Evolutionary conservation across 2,797 vertebrate species (phyloP), one percentile per base, ranked within the genome.

Genomic region (Limnodromus scolopaceus): DNA sequence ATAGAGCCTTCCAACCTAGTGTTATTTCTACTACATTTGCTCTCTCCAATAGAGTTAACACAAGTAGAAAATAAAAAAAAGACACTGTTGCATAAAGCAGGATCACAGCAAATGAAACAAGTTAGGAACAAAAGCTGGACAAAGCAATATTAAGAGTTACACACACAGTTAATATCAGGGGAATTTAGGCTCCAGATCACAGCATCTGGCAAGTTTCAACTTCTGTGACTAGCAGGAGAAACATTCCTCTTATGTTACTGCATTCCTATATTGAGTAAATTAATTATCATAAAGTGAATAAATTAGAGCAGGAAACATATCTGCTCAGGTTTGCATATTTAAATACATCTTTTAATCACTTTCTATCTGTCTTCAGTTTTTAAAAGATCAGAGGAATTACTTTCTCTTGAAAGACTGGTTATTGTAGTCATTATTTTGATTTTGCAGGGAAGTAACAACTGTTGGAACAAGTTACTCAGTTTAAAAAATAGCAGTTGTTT

Each of bases 151-250:
- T 98, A 98, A 97, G 97, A 98, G 97, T 98, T 98, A 99, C 98
- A 98, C 98, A 98, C 98, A 98, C 98, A 97, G 98, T 97, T 97
- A 92, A 76, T 96, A 96, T 97, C 97, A 97, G 97, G 98, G 98
- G 98, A 99, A 99, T 98, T 98, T 96, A 99, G 97, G 95, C 98
- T 98, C 97, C 98, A 98, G 98, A 98, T 98, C 98, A 66, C 88
- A 97, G 98, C 98, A 99, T 99, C 99, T 99, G 99, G 99, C 97
- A 99, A 99, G 98, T 98, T 98, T 99, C 99, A 99, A 97, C 93
- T 95, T 98, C 97, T 98, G 97, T 97, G 97, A 92, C 95, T 97
- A 88, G 96, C 92, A 98, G 96, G 91, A 97, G 98, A 98, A 98
- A 98, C 98, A 98, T 98, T 99, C 98, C 98, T 98, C 98, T 99